Conservation (phyloP, 2,888 invertebrate genomes). For the Pollenia griseotomentosa region DNA sequence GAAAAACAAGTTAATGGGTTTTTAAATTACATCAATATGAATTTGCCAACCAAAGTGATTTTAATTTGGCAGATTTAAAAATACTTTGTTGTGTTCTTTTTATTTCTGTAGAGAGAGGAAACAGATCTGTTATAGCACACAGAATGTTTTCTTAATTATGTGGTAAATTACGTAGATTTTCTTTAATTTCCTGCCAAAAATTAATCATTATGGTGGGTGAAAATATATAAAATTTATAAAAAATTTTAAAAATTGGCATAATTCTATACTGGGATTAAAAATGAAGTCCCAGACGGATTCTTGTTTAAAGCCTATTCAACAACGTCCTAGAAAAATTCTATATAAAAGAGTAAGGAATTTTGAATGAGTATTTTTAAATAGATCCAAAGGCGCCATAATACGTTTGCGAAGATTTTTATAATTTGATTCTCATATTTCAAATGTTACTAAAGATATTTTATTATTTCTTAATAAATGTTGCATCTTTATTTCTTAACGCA, state of each 20-base stretch:
- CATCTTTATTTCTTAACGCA: not conserved
- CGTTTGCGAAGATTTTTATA: too few relatives aligned
- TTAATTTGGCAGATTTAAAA: conserved; percentile 33
- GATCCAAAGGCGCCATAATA: too few relatives aligned
- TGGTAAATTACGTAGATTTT: conserved; percentile 60
- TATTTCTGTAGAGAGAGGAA: not conserved
- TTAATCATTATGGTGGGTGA: not conserved
- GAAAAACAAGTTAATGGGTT: conserved; percentile 56
- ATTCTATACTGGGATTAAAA: too few relatives aligned
- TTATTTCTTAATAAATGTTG: not conserved
- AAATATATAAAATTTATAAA: not conserved
- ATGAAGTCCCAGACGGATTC: too few relatives aligned
- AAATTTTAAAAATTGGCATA: too few relatives aligned
- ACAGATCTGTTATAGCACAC: not conserved
- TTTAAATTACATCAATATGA: conserved; percentile 67
- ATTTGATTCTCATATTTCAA: too few relatives aligned
- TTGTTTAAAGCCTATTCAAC: too few relatives aligned
- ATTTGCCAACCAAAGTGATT: conserved; percentile 29
- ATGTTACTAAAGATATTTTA: too few relatives aligned
- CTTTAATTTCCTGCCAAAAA: conserved; percentile 25
- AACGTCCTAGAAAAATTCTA: too few relatives aligned
- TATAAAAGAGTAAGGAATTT: too few relatives aligned
- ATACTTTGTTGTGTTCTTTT: conserved; percentile 47
- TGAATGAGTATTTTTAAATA: too few relatives aligned
- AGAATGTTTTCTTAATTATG: conserved; percentile 61